Evolutionary conservation across 2,113 vertebrate species (phyloP), one percentile per base, ranked within the genome.

Genomic region (Urocynchramus pylzowi): DNA sequence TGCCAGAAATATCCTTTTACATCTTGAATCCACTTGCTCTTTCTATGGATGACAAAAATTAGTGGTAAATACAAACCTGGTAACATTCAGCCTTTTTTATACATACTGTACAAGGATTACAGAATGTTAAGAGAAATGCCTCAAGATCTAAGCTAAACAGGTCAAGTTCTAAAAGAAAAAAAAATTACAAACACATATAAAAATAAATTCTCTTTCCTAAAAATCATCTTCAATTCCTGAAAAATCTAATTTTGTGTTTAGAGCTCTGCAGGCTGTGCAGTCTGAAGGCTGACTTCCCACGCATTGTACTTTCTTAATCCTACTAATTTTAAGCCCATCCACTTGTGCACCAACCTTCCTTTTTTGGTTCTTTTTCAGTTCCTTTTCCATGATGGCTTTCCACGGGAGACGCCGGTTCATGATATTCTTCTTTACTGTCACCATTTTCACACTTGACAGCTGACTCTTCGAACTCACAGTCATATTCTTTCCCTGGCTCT

Each of bases 271-370:
- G 41, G 68, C 71, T 86, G 33, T 7, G 14, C 74, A 54, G 84
- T 31, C 77, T 87, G 84, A 89, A 81, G 60, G 64, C 74, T 82
- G 61, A 87, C 91, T 75, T 86, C 87, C 74, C 74, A 78, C 23
- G 1, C 69, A 75, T 1, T 76, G 57, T 22, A 53, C 86, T 88
- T 90, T 90, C 83, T 83, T 86, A 88, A 87, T 79, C 59, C 26
- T 12, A 77, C 41, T 59, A 39, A 74, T 74, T 77, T 84, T 63
- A 95, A 89, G 65, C 75, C 86, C 57, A 54, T 42, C 70, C 50
- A 69, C 63, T 90, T 75, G 53, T 84, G 83, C 79, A 98, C 98
- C 96, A 82, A 98, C 98, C 98, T 98, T 95, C 98, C 92, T 97
- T 97, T 87, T 89, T 84, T 70, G 95, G 90, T 68, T 96, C 87